A percentile compares a stretch with the other conserved stretches of the same genome.
Evolutionary conservation across 2,888 invertebrate genomes (phyloP).

Genomic region (Bombyx huttoni): DNA sequence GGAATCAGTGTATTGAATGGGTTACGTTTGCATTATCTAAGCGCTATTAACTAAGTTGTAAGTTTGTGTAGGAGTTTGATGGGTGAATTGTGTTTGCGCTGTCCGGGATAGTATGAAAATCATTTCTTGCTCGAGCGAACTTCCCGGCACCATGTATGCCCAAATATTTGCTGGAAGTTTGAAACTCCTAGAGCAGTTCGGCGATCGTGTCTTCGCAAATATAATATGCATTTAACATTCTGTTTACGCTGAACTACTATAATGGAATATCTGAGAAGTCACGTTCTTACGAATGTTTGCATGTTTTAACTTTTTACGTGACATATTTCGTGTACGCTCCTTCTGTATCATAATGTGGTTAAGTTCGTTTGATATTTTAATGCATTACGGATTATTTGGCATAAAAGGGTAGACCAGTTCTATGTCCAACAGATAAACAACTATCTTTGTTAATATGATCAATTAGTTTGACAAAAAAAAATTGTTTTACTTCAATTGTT

Average conservation of each 20-base stretch:
- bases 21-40: constrained; percentile 41
- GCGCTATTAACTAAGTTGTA: constrained; percentile 63
- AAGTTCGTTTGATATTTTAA: too few species aligned
- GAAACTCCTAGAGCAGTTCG: constrained; percentile 38
- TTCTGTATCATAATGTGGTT: too few species aligned
- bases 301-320: too few species aligned
- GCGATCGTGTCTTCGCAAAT: constrained; percentile 47
- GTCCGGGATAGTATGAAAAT: constrained; percentile 58
- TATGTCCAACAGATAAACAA: too few species aligned
- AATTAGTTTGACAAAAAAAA: too few species aligned
- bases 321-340: too few species aligned
- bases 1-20: constrained; percentile 25
- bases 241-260: constrained; percentile 32
- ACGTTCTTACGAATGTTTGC: background rate
- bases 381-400: too few species aligned
- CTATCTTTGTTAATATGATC: too few species aligned
- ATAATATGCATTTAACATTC: constrained; percentile 29
- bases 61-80: constrained; percentile 61
- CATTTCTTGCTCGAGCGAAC: constrained; percentile 58
- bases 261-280: constrained; percentile 19
- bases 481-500: background rate
- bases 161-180: constrained; percentile 59
- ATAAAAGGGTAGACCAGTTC: too few species aligned
- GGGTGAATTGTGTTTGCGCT: constrained; percentile 55
- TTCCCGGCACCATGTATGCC: constrained; percentile 48